Conservation (phyloP, 2,888 invertebrate species). For the Hedychridium roseum region DNA sequence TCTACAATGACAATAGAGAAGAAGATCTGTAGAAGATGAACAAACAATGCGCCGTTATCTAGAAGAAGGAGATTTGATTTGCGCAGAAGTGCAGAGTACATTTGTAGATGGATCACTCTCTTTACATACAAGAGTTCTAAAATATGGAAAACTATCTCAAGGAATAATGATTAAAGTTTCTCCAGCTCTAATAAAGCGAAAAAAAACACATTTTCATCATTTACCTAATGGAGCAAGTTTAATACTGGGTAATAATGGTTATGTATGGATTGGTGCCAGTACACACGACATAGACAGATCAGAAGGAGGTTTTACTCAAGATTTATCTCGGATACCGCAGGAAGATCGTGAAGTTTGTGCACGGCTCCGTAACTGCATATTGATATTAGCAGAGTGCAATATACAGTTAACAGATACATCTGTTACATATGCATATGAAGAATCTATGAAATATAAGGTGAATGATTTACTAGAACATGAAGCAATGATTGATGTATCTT, state of each 20-base stretch:
- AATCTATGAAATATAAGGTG: conserved; percentile 82
- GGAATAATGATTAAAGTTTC: conserved; percentile 90
- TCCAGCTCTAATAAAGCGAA: conserved; percentile 88
- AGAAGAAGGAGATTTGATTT: conserved; percentile 94
- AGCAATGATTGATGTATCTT: conserved; percentile 83
- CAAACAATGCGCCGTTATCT: conserved; percentile 96
- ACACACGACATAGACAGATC: conserved; percentile 71
- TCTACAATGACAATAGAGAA: conserved; percentile 67
- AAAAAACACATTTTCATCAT: conserved; percentile 96
- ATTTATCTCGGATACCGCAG: conserved; percentile 72
- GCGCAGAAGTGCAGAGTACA: conserved; percentile 96
- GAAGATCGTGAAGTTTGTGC: conserved; percentile 87
- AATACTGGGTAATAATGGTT: conserved; percentile 96
- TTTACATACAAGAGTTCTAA: conserved; percentile 93
- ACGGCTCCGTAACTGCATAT: conserved; percentile 87
- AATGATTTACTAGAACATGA: conserved; percentile 84
- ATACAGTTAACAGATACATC: conserved; percentile 93
- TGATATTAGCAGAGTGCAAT: conserved; percentile 84
- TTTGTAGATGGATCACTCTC: conserved; percentile 91
- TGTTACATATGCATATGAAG: conserved; percentile 89
- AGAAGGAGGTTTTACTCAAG: conserved; percentile 80
- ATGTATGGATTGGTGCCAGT: conserved; percentile 89
- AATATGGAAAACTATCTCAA: conserved; percentile 95
- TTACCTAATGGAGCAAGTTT: conserved; percentile 90
- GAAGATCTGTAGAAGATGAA: conserved; percentile 95